Base-by-base conservation (phyloP, 2,797 vertebrate genomes). In the Spea hammondii region DNA sequence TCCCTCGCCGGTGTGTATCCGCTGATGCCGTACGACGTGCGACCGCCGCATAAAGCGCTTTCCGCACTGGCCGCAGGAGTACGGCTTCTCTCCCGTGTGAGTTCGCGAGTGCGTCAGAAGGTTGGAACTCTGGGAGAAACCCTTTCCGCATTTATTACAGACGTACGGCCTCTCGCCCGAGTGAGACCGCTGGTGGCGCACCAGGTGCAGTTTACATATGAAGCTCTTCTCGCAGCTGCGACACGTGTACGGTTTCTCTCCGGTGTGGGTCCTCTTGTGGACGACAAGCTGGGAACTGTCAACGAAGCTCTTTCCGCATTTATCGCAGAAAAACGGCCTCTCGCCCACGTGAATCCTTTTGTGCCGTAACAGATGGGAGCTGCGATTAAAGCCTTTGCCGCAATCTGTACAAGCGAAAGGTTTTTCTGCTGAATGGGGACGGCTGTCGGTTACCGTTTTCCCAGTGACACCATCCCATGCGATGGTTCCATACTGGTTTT, bases 81-180 rank as follows among this genome's bases (percentile, higher is more conserved):
- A 79, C 5, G 70, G 64, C 65, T 79, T 79, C 55, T 79, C 77
- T n/a, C 62, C 77, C 2, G 71, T 74, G 64, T 79, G 77, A 48
- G 65, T 78, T 8, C 70, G 65, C 4, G 59, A 13, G 70, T 78
- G 77, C 11, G 77, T 72, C 17, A 78, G 66, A 66, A 78, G 70
- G 50, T 72, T 72, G 14, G 69, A 78, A 48, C 77, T 78, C 62
- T 78, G 77, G 45, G 69, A 50, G 50, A 78, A 78, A 5, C 14
- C 12, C 54, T 72, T 78, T 5, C 77, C 70, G 9, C 77, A 78
- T 66, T 72, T 78, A 55, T 51, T 49, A 13, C 77, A 78, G n/a
- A 65, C 49, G 45, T 78, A 78, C 4, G 76, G 69, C 6, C 14
- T 62, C 51, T 78, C 76, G 1, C 77, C 77, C 8, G 77, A 59